A percentile compares a stretch with the other conserved stretches of the same genome.
Conservation (phyloP, 2,113 vertebrate species). For the Oncorhynchus masou region DNA sequence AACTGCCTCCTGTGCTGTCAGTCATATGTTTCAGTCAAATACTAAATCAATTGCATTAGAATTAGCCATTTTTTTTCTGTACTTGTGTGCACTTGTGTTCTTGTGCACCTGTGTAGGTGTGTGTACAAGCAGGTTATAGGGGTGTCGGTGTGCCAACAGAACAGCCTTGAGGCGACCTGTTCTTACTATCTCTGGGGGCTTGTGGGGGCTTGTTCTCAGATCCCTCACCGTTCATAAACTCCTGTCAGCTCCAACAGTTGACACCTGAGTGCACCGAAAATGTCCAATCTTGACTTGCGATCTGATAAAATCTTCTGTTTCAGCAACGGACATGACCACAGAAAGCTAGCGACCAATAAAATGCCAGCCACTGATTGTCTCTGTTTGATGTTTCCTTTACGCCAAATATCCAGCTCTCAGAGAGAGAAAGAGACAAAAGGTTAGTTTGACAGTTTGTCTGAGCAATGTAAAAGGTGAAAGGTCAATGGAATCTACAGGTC, state of each 20-base stretch:
- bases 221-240: slow-evolving; percentile 42
- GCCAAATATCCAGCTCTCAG: too few relatives aligned
- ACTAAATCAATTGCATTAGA: background rate
- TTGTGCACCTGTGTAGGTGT: background rate
- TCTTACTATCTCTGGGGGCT: slow-evolving; percentile 24
- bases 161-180: slow-evolving; percentile 41
- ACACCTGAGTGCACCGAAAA: slow-evolving; percentile 43
- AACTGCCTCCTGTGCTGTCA: background rate
- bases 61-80: background rate
- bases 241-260: slow-evolving; percentile 29
- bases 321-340: background rate
- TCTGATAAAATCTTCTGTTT: slow-evolving; percentile 11
- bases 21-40: background rate
- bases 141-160: slow-evolving; percentile 19
- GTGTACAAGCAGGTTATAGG: slow-evolving; percentile 6
- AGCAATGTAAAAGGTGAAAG: background rate
- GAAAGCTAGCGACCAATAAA: background rate
- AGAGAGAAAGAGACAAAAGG: background rate
- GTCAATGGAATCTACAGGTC: background rate
- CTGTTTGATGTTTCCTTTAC: background rate
- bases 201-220: slow-evolving; percentile 42
- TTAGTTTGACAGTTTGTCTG: background rate
- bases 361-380: background rate
- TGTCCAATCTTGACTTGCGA: slow-evolving; percentile 19
- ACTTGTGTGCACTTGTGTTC: background rate